These are phyloP conservation scores for Ceyx erithaca DNA, from an alignment of 2,797 vertebrate species.

Conservation along the genomic window DNA sequence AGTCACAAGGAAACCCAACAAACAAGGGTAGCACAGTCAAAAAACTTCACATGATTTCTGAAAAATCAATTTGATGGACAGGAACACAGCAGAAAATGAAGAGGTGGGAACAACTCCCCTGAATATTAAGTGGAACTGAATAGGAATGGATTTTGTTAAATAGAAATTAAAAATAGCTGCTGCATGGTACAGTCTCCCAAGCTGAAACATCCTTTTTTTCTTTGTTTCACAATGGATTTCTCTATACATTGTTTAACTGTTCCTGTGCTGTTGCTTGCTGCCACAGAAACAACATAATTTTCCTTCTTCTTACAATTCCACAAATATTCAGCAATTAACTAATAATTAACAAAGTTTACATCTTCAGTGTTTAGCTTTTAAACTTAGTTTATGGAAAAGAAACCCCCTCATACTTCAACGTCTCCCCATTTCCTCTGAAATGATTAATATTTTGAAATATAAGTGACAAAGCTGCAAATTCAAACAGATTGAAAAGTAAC, in stretches of 20 bases:
- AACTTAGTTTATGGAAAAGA: background rate
- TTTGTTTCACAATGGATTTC: background rate
- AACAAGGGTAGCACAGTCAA: background rate
- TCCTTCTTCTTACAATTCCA: background rate
- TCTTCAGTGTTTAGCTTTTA: background rate
- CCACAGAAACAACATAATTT: background rate
- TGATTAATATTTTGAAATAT: background rate
- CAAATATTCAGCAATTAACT: background rate
- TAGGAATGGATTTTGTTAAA: background rate
- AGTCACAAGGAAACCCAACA: background rate
- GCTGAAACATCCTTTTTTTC: background rate
- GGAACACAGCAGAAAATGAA: background rate
- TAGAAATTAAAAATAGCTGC: background rate
- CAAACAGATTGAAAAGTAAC: background rate
- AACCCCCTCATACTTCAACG: background rate
- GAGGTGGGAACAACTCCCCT: background rate
- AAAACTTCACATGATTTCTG: background rate
- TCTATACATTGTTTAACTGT: background rate
- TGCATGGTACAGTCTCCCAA: background rate
- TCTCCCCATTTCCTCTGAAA: background rate
- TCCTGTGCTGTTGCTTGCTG: background rate
- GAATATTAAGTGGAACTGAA: background rate
- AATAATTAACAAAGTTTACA: background rate
- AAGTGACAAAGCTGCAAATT: background rate
- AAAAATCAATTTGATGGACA: background rate